These are phyloP conservation scores for Micromys minutus DNA, from an alignment of 2,113 vertebrate genomes.

Conservation along the genomic window DNA sequence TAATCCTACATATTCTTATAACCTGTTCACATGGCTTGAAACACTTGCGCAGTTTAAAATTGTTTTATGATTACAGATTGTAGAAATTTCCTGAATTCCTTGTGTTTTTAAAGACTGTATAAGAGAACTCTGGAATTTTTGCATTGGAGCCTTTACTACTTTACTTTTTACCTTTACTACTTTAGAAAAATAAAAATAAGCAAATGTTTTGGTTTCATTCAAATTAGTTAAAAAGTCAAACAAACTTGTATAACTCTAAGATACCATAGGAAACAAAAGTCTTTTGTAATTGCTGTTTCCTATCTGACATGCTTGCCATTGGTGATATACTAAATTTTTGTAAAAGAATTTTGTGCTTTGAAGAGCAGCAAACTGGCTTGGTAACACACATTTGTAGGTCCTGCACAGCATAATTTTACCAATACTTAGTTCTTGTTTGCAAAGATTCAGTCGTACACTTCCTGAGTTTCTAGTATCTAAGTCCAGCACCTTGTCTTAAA, in stretches of 20 bases:
- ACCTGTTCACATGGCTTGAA: conserved; percentile 39
- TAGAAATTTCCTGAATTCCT: conserved; percentile 41
- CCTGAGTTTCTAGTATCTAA: neutral
- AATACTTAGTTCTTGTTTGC: neutral
- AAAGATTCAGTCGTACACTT: neutral
- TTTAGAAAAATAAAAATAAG: conserved; percentile 43
- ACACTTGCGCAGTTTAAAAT: neutral
- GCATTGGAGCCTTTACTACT: neutral
- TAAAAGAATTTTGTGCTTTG: neutral
- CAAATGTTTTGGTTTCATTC: neutral
- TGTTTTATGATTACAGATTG: conserved; percentile 40
- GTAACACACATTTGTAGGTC: neutral
- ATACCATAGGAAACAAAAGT: neutral
- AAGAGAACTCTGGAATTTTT: conserved; percentile 10
- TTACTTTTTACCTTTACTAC: conserved; percentile 14
- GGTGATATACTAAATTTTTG: neutral
- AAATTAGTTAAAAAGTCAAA: conserved; percentile 41
- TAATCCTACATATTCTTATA: conserved; percentile 41
- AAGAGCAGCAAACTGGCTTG: neutral
- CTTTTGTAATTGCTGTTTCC: neutral
- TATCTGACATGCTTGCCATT: neutral
- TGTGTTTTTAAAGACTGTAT: conserved; percentile 60
- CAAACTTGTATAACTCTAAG: neutral
- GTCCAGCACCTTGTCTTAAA: neutral
- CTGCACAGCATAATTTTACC: neutral